Base-by-base conservation (phyloP, 2,888 invertebrate genomes). In the Tethea ocularis region DNA sequence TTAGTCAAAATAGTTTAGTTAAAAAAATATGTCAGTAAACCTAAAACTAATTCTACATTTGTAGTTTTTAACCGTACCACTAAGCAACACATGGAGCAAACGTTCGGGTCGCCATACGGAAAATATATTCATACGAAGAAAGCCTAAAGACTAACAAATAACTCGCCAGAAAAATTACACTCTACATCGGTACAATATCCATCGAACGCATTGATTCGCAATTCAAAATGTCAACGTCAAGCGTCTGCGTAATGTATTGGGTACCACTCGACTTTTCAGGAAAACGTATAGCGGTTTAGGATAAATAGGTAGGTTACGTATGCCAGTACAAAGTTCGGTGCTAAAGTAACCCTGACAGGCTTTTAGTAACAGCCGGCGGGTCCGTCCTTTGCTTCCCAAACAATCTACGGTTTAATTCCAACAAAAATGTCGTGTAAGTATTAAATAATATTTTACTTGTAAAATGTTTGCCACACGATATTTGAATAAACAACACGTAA, bases 51-150 rank as follows among this genome's bases (percentile, higher is more conserved):
- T 54, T 22, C 17, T 13, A 22, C 24, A 29, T 52, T 57, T 52
- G 36, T 52, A 22, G 51, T 52, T 57, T 38, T 15, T 24, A 33
- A 51, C 36, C 51, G 51, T 57, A 51, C 29, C 57, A 71, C 60
- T 33, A 57, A 65, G 68, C 70, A 77, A 73, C 79, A 78, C 73
- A 71, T 74, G 76, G 59, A 61, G 66, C 64, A 56, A 80, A 77
- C 69, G 69, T 72, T 54, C 33, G 72, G 74, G 71, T 73, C 73
- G 66, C 66, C 62, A 68, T 67, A 70, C 71, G 65, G 61, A 74
- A 76, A 75, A 81, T 79, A 77, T 78, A 80, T 81, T 80, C 80
- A 80, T 77, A 67, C 64, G 70, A 76, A 72, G 71, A 75, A 73
- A 73, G 63, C 68, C 68, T 61, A 66, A 72, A 69, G 51, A 57